Conservation (phyloP, 1,140 invertebrate species). For the Tetragnatha versicolor region DNA sequence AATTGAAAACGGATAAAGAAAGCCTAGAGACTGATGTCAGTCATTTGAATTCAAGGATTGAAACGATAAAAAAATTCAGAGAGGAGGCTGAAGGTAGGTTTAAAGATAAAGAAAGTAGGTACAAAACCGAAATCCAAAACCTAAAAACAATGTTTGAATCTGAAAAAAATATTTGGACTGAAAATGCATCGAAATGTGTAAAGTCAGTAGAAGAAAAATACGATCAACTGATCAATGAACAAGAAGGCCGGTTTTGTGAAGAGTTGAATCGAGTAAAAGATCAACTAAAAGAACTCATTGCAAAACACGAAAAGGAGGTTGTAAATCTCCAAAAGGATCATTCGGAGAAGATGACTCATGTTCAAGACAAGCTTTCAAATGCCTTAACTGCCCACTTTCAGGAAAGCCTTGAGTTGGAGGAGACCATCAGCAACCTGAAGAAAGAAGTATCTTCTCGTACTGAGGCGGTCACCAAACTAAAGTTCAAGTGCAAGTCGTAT, state of each 20-base stretch:
- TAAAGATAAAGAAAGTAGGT: neutral
- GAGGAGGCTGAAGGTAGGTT: neutral
- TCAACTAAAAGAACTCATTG: constrained; percentile 55
- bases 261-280: constrained; percentile 57
- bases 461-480: too few species aligned
- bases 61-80: neutral
- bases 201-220: constrained; percentile 33
- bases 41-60: neutral
- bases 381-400: too few species aligned
- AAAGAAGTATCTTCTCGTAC: too few species aligned
- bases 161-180: constrained; percentile 45
- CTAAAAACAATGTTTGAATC: constrained; percentile 30
- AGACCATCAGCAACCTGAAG: too few species aligned
- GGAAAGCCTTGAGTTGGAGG: too few species aligned
- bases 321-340: too few species aligned
- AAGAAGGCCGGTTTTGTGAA: constrained; percentile 45
- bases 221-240: constrained; percentile 36
- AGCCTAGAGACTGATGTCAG: neutral
- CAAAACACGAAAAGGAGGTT: too few species aligned
- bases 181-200: constrained; percentile 36
- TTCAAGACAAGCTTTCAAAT: too few species aligned
- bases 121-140: neutral
- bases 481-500: too few species aligned
- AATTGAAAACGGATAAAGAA: neutral
- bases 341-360: too few species aligned